phyloP scores from a whole-genome alignment of 2,113 vertebrate species.

The Carassius gibelio region DNA sequence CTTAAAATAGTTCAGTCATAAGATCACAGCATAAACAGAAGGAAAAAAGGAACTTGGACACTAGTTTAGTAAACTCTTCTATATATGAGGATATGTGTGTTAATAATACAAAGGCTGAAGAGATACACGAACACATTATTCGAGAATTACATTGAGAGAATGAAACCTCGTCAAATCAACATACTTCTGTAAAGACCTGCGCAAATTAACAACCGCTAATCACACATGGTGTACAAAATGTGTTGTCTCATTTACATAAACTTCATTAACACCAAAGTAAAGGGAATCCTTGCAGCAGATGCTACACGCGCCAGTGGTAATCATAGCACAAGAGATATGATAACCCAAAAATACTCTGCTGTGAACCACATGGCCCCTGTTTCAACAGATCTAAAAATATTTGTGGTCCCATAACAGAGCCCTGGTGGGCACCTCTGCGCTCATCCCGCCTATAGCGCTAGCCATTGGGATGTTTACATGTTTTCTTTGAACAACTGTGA shows the following conservation, averaged over 20 bases:
- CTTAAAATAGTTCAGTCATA: too few species aligned
- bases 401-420: slow-evolving; percentile 10
- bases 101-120: too few species aligned
- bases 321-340: slow-evolving; percentile 34
- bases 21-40: too few species aligned
- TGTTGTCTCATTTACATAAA: slow-evolving; percentile 23
- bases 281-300: slow-evolving; percentile 22
- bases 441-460: slow-evolving; percentile 16
- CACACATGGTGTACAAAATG: not conserved
- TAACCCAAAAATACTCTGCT: slow-evolving; percentile 40
- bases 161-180: not conserved
- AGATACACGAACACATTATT: not conserved
- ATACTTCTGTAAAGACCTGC: not conserved
- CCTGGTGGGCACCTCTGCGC: not conserved
- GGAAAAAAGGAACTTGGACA: too few species aligned
- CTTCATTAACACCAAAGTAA: slow-evolving; percentile 8
- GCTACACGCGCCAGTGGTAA: not conserved
- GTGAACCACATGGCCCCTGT: slow-evolving; percentile 38
- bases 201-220: not conserved
- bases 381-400: slow-evolving; percentile 47
- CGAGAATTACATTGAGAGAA: not conserved
- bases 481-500: slow-evolving; percentile 24
- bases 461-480: slow-evolving; percentile 34
- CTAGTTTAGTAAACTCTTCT: too few species aligned
- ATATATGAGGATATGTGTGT: too few species aligned